Conservation (phyloP, 2,113 vertebrate genomes). For the western clawed frog (Xenopus tropicalis) region UCB_Xtro_10.0 CM004451.2:50263001-50263500, state of each 20-base stretch:
- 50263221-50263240: conserved; percentile 58
- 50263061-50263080: too few relatives aligned
- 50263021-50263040: too few relatives aligned
- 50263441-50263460: too few relatives aligned
- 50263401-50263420: too few relatives aligned
- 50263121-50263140: background rate
- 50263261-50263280: conserved; percentile 55
- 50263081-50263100: background rate
- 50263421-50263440: too few relatives aligned
- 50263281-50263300: conserved; percentile 61
- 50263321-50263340: conserved; percentile 3
- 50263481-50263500: too few relatives aligned
- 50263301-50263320: conserved; percentile 60
- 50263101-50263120: background rate
- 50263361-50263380: too few relatives aligned
- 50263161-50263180: background rate
- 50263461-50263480: too few relatives aligned
- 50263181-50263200: background rate
- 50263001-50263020: too few relatives aligned
- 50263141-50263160: background rate
- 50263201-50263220: background rate
- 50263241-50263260: conserved; percentile 60
- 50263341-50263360: background rate
- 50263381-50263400: too few relatives aligned
- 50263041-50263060: too few relatives aligned